These are phyloP conservation scores for Carposina sasakii DNA, from an alignment of 1,140 invertebrate species.

Conservation along the genomic window DNA sequence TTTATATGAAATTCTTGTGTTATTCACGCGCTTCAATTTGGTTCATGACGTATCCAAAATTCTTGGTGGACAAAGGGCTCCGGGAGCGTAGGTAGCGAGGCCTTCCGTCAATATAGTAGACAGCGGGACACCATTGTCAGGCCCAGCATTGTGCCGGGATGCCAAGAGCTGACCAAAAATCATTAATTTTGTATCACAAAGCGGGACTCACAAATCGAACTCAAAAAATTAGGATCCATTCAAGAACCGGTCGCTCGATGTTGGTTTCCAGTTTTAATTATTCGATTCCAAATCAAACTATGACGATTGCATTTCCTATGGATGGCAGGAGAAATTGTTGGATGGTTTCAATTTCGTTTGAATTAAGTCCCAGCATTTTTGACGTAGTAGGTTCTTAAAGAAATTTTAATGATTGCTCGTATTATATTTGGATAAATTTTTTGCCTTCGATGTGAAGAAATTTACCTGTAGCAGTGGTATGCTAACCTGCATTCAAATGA, in stretches of 20 bases:
- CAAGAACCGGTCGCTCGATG: slow-evolving; percentile 56
- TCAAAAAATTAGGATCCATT: slow-evolving; percentile 61
- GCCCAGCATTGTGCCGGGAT: slow-evolving; percentile 54
- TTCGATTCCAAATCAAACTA: slow-evolving; percentile 37
- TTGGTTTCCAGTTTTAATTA: slow-evolving; percentile 52
- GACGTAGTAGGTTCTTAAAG: too few relatives aligned
- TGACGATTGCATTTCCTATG: too few relatives aligned
- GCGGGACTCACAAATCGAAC: slow-evolving; percentile 68
- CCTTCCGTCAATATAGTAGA: slow-evolving; percentile 64
- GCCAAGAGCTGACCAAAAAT: slow-evolving; percentile 67
- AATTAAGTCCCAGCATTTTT: too few relatives aligned
- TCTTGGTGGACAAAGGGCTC: slow-evolving; percentile 49
- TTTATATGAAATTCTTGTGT: slow-evolving; percentile 37
- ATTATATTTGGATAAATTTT: too few relatives aligned
- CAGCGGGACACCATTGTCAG: slow-evolving; percentile 68
- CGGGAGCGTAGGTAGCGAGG: slow-evolving; percentile 60
- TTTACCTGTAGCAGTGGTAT: too few relatives aligned
- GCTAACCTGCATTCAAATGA: too few relatives aligned
- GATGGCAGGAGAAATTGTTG: too few relatives aligned
- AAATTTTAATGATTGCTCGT: too few relatives aligned
- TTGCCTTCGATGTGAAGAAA: too few relatives aligned
- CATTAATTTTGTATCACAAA: slow-evolving; percentile 72
- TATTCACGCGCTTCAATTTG: slow-evolving; percentile 51
- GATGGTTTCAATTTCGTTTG: too few relatives aligned
- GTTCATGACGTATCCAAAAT: slow-evolving; percentile 60